Evolutionary conservation across 2,888 invertebrate genomes (phyloP).

Genomic region (Mythimna ferrago): DNA sequence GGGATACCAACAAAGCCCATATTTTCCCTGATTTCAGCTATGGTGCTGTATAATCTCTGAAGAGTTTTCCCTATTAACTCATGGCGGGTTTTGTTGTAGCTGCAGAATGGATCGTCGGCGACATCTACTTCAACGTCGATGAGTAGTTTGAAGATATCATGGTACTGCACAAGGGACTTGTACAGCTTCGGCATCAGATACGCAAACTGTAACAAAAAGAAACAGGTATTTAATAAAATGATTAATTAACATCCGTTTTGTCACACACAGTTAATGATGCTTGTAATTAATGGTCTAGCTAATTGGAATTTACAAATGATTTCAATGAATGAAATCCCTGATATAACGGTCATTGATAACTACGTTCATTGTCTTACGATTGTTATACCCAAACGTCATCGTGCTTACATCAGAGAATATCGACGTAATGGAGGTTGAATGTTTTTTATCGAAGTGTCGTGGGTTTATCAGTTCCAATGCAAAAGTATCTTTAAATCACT

Average conservation of each 20-base stretch:
- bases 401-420: conserved; percentile 54
- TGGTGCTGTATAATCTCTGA: conserved; percentile 89
- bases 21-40: conserved; percentile 87
- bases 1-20: conserved; percentile 82
- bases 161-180: conserved; percentile 83
- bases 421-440: conserved; percentile 44
- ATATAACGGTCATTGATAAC: conserved; percentile 52
- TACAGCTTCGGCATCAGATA: conserved; percentile 91
- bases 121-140: conserved; percentile 80
- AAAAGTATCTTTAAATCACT: conserved; percentile 14
- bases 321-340: conserved; percentile 53
- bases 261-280: conserved; percentile 20
- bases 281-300: conserved; percentile 28
- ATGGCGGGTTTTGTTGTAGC: conserved; percentile 83
- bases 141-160: conserved; percentile 81
- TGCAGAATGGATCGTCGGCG: conserved; percentile 83
- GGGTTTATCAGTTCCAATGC: conserved; percentile 45
- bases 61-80: conserved; percentile 82
- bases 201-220: conserved; percentile 89
- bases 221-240: conserved; percentile 50
- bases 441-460: conserved; percentile 39
- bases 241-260: conserved; percentile 36
- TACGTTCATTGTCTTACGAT: conserved; percentile 47
- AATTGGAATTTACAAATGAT: conserved; percentile 56
- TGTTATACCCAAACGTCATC: conserved; percentile 57